A percentile compares a stretch with the other conserved stretches of the same genome.
These are phyloP conservation scores for Tillus elongatus DNA, from an alignment of 2,888 invertebrate genomes.

Conservation along the genomic window DNA sequence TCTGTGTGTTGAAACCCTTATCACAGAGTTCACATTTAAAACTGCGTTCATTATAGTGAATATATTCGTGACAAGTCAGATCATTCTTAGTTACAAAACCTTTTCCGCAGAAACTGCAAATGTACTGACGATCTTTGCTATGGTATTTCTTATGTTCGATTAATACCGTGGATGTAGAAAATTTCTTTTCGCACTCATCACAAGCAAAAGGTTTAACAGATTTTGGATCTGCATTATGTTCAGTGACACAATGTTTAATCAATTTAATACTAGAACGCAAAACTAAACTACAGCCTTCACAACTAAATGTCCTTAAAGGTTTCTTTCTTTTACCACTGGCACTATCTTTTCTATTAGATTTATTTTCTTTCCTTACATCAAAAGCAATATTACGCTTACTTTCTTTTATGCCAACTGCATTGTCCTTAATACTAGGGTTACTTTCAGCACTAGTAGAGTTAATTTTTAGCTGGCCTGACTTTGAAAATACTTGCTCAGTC, in stretches of 20 bases:
- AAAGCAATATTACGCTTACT: too few species aligned
- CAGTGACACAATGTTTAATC: constrained; percentile 24
- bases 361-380: too few species aligned
- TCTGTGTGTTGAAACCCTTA: constrained; percentile 31
- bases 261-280: constrained; percentile 23
- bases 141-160: constrained; percentile 31
- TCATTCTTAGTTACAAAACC: constrained; percentile 33
- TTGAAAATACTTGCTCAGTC: too few species aligned
- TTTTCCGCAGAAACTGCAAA: constrained; percentile 37
- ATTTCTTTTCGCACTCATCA: constrained; percentile 25
- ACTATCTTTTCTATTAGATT: too few species aligned
- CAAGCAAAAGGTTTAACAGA: constrained; percentile 29
- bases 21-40: constrained; percentile 28
- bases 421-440: too few species aligned
- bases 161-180: constrained; percentile 28
- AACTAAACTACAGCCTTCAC: constrained; percentile 7
- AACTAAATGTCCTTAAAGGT: too few species aligned
- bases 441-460: too few species aligned
- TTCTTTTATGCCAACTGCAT: too few species aligned
- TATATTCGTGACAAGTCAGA: constrained; percentile 29
- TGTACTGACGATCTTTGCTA: constrained; percentile 26
- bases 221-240: constrained; percentile 24
- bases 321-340: too few species aligned
- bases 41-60: constrained; percentile 28
- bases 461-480: too few species aligned